These are phyloP conservation scores for Lochmaea capreae DNA, from an alignment of 2,888 invertebrate genomes.

Conservation along the genomic window DNA sequence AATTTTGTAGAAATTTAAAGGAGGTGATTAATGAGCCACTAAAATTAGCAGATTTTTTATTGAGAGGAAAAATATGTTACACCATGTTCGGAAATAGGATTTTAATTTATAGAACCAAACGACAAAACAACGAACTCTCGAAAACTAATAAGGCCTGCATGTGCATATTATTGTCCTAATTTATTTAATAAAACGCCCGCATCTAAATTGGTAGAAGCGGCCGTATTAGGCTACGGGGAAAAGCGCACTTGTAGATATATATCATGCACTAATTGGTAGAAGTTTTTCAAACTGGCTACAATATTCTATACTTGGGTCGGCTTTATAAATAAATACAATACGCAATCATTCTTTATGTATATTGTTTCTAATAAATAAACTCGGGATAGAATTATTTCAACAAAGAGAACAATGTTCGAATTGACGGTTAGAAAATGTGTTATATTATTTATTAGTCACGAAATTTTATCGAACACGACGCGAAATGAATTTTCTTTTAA, in stretches of 20 bases:
- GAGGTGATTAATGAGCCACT: too few relatives aligned
- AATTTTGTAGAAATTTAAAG: too few relatives aligned
- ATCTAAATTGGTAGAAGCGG: constrained; percentile 38
- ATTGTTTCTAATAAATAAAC: constrained; percentile 20
- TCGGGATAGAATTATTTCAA: neutral
- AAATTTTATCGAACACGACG: neutral
- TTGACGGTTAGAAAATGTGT: constrained; percentile 1
- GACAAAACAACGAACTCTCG: constrained; percentile 19
- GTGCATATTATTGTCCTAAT: constrained; percentile 38
- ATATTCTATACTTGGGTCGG: constrained; percentile 18
- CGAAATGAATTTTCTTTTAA: neutral
- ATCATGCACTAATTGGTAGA: constrained; percentile 37
- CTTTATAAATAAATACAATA: constrained; percentile 29
- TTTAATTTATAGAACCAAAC: constrained; percentile 3
- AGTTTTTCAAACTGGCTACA: constrained; percentile 20
- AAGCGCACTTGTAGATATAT: constrained; percentile 34
- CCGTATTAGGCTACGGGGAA: constrained; percentile 38
- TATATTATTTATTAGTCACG: neutral
- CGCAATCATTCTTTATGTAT: constrained; percentile 22
- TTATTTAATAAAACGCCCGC: constrained; percentile 41
- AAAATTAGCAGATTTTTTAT: too few relatives aligned
- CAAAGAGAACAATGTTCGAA: constrained; percentile 8
- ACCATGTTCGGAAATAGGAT: neutral
- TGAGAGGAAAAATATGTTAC: too few relatives aligned
- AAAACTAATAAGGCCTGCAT: constrained; percentile 37